Evolutionary conservation across 2,797 vertebrate genomes (phyloP).

Genomic region (Sciurus carolinensis): DNA sequence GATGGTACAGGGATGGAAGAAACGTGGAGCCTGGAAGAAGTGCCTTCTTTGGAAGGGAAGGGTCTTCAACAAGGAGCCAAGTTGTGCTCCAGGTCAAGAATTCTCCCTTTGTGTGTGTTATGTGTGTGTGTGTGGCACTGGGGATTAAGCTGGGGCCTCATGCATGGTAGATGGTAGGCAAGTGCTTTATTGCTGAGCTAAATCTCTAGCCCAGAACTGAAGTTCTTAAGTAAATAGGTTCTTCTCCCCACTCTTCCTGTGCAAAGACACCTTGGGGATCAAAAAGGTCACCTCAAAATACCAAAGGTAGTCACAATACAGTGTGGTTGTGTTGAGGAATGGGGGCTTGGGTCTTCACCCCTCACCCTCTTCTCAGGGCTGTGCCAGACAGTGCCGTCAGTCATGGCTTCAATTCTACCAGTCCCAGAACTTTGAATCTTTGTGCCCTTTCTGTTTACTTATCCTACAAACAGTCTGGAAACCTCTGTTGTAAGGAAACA

Average conservation of each 20-base stretch:
- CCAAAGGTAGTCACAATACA: neutral
- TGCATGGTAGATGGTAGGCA: too few relatives aligned
- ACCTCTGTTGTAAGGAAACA: neutral
- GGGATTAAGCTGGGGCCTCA: too few relatives aligned
- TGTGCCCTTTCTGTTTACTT: neutral
- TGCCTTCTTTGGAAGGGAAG: neutral
- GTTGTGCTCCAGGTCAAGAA: neutral
- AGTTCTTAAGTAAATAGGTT: neutral
- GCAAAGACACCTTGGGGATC: neutral
- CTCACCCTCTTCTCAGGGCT: rapidly evolving
- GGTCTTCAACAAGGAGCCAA: neutral
- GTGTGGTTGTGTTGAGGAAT: neutral
- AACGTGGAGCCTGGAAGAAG: rapidly evolving
- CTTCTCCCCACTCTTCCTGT: too few relatives aligned
- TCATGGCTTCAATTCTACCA: too few relatives aligned
- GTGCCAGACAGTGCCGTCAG: rapidly evolving
- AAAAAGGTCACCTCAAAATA: neutral
- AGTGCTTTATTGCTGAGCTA: too few relatives aligned
- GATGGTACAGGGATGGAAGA: slow-evolving; percentile 56
- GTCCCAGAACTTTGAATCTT: neutral
- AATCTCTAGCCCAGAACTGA: neutral
- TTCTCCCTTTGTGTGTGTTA: too few relatives aligned
- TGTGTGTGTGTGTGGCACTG: too few relatives aligned
- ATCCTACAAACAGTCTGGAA: neutral
- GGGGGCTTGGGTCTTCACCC: rapidly evolving